These are phyloP conservation scores for Mus spicilegus DNA, from an alignment of 2,113 vertebrate genomes.

Conservation along the genomic window DNA sequence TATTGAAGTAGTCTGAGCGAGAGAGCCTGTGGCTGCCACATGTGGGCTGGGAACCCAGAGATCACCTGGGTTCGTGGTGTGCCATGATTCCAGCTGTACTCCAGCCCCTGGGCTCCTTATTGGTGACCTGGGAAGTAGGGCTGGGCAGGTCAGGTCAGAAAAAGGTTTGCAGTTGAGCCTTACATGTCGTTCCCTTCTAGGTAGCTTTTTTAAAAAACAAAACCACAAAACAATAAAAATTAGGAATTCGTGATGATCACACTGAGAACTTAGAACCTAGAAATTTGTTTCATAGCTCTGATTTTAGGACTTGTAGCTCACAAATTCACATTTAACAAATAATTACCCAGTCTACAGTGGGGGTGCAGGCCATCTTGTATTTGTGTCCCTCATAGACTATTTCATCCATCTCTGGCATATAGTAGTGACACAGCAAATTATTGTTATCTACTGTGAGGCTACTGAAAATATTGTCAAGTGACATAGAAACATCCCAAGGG, in stretches of 20 bases:
- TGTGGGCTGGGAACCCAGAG: background rate
- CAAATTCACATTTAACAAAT: slow-evolving; percentile 20
- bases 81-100: background rate
- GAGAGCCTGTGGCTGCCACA: background rate
- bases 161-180: background rate
- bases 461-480: background rate
- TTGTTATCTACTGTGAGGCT: slow-evolving; percentile 28
- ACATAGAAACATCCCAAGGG: background rate
- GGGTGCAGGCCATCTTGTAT: background rate
- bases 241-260: background rate
- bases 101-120: background rate
- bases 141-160: background rate
- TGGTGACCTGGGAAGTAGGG: no score
- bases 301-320: background rate
- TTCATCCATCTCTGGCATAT: background rate
- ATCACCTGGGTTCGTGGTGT: background rate
- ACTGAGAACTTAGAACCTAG: background rate
- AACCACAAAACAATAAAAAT: background rate
- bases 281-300: background rate
- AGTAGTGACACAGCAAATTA: background rate
- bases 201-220: background rate
- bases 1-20: background rate
- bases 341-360: background rate
- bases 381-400: slow-evolving; percentile 23
- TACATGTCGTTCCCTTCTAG: background rate